Base-by-base conservation (phyloP, 2,797 vertebrate genomes). In the Centroberyx gerrardi region DNA sequence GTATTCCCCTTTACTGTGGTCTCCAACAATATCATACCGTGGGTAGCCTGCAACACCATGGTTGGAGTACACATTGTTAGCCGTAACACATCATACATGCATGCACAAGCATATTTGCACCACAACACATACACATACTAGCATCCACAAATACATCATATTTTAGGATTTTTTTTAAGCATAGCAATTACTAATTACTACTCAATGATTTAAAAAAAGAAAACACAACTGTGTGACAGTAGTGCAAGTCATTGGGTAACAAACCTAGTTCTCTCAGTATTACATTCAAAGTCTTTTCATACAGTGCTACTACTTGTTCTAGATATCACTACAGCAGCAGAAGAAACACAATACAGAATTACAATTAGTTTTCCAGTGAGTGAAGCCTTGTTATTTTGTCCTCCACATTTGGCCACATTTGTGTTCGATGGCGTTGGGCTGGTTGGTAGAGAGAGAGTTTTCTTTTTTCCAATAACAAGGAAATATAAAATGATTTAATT, bases 1-100 rank as follows among this genome's bases (percentile, higher is more conserved):
- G 76, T 97, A 96, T 64, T 97, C 96, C 0, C 97, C 97, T 0
- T 96, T 96, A 14, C 95, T 92, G 53, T 97, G 97, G 91, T 97
- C 96, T 12, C 97, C 97, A 59, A 97, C 94, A 0, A 98, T 96
- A 73, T 96, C 93, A 46, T 98, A 98, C 13, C 96, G 96, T 0
- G 97, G 97, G 15, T 97, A 97, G 55, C 96, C 97, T 98, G 92
- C 4, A 89, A 72, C 3, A 73, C 60, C 8, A 49, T 1, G 14
- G 38, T 40, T 17, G 4, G 9, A 54, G 28, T 12, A 51, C 36
- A 22, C 13, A 51, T 27, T 22, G 8, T 68, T 48, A 28, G 44
- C 27, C 18, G 28, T n/a, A 9, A 60, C 56, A 60, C 46, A 8
- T 8, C 15, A 56, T 44, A 22, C 7, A 29, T 18, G 51, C 18